Evolutionary conservation across 2,113 vertebrate species (phyloP).

Genomic region (Mesocricetus auratus): DNA sequence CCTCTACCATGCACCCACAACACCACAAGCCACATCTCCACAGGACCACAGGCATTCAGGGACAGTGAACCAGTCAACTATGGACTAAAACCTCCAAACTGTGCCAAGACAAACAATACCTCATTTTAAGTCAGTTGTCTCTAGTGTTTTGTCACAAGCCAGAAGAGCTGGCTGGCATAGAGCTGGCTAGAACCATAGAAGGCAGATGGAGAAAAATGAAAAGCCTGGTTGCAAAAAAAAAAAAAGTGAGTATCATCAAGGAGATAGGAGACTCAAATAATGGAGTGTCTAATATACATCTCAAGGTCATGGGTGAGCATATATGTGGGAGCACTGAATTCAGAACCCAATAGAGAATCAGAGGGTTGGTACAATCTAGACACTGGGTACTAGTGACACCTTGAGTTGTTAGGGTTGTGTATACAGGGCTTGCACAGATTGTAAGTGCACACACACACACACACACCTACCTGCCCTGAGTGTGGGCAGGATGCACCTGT

Average conservation of each 20-base stretch:
- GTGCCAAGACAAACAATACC: not conserved
- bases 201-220: rapidly evolving
- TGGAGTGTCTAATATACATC: not conserved
- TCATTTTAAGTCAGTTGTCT: not conserved
- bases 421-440: not conserved
- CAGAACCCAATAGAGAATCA: rapidly evolving
- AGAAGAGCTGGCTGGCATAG: not conserved
- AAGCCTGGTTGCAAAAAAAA: no score
- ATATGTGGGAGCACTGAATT: rapidly evolving
- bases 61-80: not conserved
- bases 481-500: not conserved
- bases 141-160: not conserved
- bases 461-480: not conserved
- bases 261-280: not conserved
- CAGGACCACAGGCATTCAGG: not conserved
- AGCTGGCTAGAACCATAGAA: not conserved
- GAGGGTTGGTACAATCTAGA: not conserved
- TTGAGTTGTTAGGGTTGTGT: not conserved
- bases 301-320: rapidly evolving
- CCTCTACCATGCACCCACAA: no score
- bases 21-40: rapidly evolving
- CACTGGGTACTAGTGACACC: not conserved
- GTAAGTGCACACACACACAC: not conserved
- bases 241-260: not conserved
- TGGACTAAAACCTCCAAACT: not conserved